phyloP scores from a whole-genome alignment of 2,113 vertebrate genomes.

The Reinhardtius hippoglossoides region DNA sequence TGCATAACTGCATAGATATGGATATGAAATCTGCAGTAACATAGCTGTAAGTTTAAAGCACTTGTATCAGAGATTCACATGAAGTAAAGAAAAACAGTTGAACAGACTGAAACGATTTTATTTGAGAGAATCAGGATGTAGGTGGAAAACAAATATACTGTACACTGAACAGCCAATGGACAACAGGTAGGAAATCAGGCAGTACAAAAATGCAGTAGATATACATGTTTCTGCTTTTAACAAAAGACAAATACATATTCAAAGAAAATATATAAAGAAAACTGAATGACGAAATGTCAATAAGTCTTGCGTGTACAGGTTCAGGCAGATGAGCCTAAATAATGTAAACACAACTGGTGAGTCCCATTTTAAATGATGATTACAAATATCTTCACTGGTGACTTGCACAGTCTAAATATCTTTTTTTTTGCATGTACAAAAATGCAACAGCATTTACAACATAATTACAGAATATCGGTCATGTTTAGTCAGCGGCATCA shows the following conservation, averaged over 20 bases:
- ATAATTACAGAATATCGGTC: constrained; percentile 24
- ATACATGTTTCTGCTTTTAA: constrained; percentile 8
- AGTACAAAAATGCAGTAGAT: constrained; percentile 50
- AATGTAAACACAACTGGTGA: constrained; percentile 71
- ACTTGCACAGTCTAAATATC: constrained; percentile 5
- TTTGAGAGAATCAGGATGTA: constrained; percentile 42
- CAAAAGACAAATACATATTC: constrained; percentile 27
- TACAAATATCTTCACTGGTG: neutral
- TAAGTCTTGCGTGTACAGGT: constrained; percentile 49
- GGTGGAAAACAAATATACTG: constrained; percentile 42
- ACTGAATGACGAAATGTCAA: constrained; percentile 9
- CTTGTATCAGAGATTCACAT: neutral
- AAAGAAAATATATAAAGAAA: constrained; percentile 31
- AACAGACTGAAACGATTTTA: constrained; percentile 45
- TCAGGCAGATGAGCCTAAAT: constrained; percentile 44
- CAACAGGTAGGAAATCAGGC: constrained; percentile 17
- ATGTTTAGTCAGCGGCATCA: neutral
- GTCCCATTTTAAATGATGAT: constrained; percentile 25
- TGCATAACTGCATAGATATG: neutral
- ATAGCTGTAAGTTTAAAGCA: no score
- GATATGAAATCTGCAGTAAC: neutral
- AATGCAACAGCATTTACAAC: constrained; percentile 20
- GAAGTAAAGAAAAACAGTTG: neutral
- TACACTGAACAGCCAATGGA: constrained; percentile 40
- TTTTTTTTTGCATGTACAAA: constrained; percentile 22